Base-by-base conservation (phyloP, 2,113 vertebrate genomes). In the Amphiprion ocellaris region DNA sequence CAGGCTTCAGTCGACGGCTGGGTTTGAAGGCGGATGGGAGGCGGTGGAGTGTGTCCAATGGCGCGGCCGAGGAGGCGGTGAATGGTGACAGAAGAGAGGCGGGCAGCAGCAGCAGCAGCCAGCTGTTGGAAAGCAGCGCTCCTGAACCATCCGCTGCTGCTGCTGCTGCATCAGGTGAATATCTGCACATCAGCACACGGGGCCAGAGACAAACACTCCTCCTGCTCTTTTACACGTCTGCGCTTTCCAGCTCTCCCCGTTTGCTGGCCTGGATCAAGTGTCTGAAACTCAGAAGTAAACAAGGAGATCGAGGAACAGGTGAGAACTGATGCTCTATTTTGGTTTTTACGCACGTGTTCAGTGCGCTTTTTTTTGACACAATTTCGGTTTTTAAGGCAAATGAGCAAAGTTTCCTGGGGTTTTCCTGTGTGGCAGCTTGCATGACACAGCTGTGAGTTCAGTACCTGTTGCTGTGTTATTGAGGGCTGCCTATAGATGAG, bases 111-210 rank as follows among this genome's bases (percentile, higher is more conserved):
- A 37, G 33, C 33, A 37, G 33, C 33, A 71, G 89, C 87, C 86
- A 91, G 87, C 88, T 90, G 87, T 86, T 88, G 80, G 91, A 89
- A 60, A 90, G 88, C 81, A 84, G 87, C 85, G 79, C 75, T 86
- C 83, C 81, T 78, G 44, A 81, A 76, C 79, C 90, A 79, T 67
- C 85, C 67, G 79, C 78, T 53, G 39, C 74, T 21, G 21, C 74
- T 21, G 21, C 28, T 70, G 55, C 75, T 26, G 79, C 76, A 85
- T 82, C 92, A 92, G 90, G 90, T 92, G 85, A 80, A 85, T 65
- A 70, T 84, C 68, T 66, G 49, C 3, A 6, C 84, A 84, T 82
- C 77, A 52, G 30, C 69, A 19, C 33, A 23, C 33, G 7, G 53
- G 37, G 78, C 26, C 41, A 28, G 23, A 30, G 30, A 30, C 30